Percentiles rank a stretch among this genome's conserved stretches.
These are phyloP conservation scores for Echiichthys vipera DNA, from an alignment of 2,797 vertebrate genomes.

Conservation along the genomic window DNA sequence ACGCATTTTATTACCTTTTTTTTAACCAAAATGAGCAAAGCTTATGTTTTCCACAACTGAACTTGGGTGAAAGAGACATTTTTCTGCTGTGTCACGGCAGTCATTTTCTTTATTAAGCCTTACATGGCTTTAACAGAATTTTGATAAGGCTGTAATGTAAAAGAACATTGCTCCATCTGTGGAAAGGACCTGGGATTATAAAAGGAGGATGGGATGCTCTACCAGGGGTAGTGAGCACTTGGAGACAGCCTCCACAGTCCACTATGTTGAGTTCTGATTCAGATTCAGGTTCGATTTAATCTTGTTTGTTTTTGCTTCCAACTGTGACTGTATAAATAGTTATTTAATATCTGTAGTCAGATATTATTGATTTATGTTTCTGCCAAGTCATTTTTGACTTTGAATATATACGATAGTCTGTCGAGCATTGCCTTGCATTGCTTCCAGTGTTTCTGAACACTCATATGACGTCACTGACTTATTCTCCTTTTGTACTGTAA, in stretches of 20 bases:
- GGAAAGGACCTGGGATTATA: slow-evolving; percentile 47
- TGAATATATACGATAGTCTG: slow-evolving; percentile 6
- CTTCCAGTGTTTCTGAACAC: slow-evolving; percentile 8
- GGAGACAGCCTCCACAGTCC: slow-evolving; percentile 26
- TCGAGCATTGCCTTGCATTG: slow-evolving; percentile 8
- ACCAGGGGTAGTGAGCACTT: slow-evolving; percentile 1
- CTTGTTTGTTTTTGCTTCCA: slow-evolving; percentile 15
- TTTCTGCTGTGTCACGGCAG: slow-evolving; percentile 30
- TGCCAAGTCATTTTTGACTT: slow-evolving; percentile 45
- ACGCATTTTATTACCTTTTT: neutral
- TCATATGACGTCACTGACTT: neutral
- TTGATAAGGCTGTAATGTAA: slow-evolving; percentile 32
- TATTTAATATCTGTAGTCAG: slow-evolving; percentile 22
- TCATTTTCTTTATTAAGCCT: slow-evolving; percentile 34
- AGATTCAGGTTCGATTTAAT: slow-evolving; percentile 17
- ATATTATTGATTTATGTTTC: slow-evolving; percentile 23
- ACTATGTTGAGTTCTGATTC: slow-evolving; percentile 16
- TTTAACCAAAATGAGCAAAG: slow-evolving; percentile 8
- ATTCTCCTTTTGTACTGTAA: slow-evolving; percentile 11
- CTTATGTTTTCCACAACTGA: neutral
- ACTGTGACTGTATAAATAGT: slow-evolving; percentile 18
- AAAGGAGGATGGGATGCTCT: slow-evolving; percentile 23
- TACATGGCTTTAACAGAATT: slow-evolving; percentile 37
- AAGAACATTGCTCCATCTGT: slow-evolving; percentile 44
- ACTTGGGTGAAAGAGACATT: neutral